A percentile compares a stretch with the other conserved stretches of the same genome.
Conservation (phyloP, 2,888 invertebrate genomes). For the Brachyptera putata region DNA sequence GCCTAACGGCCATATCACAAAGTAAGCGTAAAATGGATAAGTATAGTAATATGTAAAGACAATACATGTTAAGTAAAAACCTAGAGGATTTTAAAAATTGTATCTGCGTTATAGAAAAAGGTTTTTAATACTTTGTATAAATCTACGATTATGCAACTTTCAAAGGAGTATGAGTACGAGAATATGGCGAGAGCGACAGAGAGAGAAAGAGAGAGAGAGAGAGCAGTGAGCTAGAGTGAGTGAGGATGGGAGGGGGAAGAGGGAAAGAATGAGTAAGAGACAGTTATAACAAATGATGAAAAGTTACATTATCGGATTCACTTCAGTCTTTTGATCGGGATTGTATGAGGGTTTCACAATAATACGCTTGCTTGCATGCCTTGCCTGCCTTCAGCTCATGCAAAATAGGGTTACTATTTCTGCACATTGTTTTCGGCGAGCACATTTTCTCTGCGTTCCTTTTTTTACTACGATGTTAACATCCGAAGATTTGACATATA, state of each 20-base stretch:
- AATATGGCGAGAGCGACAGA: too few relatives aligned
- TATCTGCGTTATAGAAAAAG: too few relatives aligned
- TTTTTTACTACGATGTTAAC: not conserved
- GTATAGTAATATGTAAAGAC: too few relatives aligned
- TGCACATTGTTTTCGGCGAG: conserved; percentile 10
- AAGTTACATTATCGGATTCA: conserved; percentile 13
- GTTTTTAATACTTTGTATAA: too few relatives aligned
- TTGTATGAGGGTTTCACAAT: not conserved
- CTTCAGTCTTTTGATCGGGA: conserved; percentile 14
- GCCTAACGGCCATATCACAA: too few relatives aligned
- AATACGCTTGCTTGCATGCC: not conserved
- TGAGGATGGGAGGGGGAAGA: not conserved
- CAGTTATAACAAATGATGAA: conserved; percentile 19
- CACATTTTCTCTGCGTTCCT: not conserved
- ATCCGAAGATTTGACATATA: not conserved
- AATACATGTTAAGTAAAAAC: too few relatives aligned
- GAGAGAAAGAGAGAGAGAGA: not conserved
- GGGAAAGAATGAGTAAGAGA: conserved; percentile 3
- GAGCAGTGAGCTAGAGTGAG: not conserved
- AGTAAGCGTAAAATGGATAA: too few relatives aligned
- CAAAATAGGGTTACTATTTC: conserved; percentile 1
- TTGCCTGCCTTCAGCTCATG: not conserved
- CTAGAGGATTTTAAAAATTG: too few relatives aligned
- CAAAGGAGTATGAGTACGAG: too few relatives aligned
- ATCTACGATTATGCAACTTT: too few relatives aligned